Evolutionary conservation across 2,888 invertebrate species (phyloP).

Genomic region (Napeogenes inachia): DNA sequence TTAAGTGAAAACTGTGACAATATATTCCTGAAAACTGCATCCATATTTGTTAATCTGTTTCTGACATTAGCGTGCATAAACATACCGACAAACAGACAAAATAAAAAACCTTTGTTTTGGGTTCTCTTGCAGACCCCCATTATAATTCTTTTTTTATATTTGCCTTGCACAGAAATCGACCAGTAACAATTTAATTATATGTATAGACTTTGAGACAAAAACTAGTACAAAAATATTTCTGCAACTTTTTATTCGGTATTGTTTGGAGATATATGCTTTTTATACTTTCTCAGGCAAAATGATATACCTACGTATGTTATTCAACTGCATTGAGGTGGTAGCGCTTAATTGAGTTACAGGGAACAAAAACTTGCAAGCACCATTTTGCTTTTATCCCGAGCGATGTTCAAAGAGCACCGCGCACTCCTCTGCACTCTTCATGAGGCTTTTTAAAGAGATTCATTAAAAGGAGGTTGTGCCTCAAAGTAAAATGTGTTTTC

Average conservation of each 20-base stretch:
- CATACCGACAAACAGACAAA: no score
- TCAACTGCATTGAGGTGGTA: conserved; percentile 25
- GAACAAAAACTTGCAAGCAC: conserved; percentile 22
- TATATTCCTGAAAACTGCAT: no score
- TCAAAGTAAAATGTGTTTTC: background rate
- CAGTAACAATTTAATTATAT: no score
- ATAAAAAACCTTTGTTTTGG: no score
- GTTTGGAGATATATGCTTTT: background rate
- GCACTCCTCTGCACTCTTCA: conserved; percentile 8
- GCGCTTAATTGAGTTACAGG: conserved; percentile 26
- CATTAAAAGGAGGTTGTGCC: background rate
- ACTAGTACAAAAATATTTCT: no score
- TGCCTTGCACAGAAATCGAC: no score
- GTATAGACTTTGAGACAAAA: no score
- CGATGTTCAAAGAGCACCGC: conserved; percentile 11
- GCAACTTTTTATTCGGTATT: background rate
- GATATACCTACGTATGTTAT: background rate
- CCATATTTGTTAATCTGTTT: no score
- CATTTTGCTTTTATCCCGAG: conserved; percentile 21
- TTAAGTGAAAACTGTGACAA: no score
- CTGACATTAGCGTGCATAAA: no score
- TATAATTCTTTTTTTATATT: no score
- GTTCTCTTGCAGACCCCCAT: no score
- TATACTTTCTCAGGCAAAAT: background rate
- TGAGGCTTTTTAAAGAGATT: background rate